phyloP scores from a whole-genome alignment of 2,888 invertebrate genomes.

The Cataglyphis livida region DNA sequence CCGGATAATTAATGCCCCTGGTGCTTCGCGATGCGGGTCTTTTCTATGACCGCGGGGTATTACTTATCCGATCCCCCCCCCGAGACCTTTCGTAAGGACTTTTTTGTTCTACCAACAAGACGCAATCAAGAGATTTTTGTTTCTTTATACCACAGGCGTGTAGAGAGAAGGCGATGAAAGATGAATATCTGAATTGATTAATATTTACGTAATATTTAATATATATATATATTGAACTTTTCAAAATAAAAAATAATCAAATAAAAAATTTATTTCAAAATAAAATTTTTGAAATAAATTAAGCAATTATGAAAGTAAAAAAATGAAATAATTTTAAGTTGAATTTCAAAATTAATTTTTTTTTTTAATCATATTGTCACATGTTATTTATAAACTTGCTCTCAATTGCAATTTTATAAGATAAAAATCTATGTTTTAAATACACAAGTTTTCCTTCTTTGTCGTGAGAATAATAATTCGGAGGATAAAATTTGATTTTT shows the following conservation, averaged over 20 bases:
- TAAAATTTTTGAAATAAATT: background rate
- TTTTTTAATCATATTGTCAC: background rate
- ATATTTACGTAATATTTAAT: background rate
- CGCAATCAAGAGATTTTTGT: background rate
- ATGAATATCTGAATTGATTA: background rate
- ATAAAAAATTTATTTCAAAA: background rate
- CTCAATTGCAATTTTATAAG: background rate
- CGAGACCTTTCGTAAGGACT: constrained; percentile 20
- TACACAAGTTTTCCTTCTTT: constrained; percentile 44
- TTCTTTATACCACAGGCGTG: background rate
- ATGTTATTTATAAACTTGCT: constrained; percentile 16
- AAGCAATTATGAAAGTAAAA: background rate
- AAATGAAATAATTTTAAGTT: background rate
- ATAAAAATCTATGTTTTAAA: constrained; percentile 26
- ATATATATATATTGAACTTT: too few species aligned
- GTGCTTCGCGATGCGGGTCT: constrained; percentile 33
- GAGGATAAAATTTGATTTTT: constrained; percentile 36
- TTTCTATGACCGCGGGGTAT: constrained; percentile 27
- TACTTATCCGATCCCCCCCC: constrained; percentile 23
- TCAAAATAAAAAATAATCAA: too few species aligned
- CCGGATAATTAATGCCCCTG: constrained; percentile 38
- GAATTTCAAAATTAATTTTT: background rate
- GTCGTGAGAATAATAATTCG: constrained; percentile 28
- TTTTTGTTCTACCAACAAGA: constrained; percentile 19
- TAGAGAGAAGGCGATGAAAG: background rate